Percentiles rank a stretch among this genome's conserved stretches.
These are phyloP conservation scores for Cynopterus sphinx DNA, from an alignment of 2,797 vertebrate genomes.

Conservation along the genomic window DNA sequence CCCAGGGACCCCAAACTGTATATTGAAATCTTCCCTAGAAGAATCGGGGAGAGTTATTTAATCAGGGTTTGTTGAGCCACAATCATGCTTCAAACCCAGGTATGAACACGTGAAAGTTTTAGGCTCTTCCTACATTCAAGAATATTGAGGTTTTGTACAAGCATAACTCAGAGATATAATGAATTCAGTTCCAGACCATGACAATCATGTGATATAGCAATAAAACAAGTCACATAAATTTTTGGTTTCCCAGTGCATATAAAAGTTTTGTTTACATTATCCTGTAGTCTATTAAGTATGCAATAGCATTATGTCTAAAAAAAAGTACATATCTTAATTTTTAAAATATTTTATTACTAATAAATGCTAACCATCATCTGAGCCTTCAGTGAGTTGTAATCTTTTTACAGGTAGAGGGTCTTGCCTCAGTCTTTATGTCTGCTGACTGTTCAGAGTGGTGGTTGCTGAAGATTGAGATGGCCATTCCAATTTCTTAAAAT, in stretches of 20 bases:
- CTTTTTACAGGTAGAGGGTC: not conserved
- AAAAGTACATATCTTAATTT: not conserved
- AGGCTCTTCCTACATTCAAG: not conserved
- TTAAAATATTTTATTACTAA: not conserved
- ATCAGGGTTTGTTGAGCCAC: not conserved
- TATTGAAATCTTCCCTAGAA: not conserved
- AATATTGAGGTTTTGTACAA: not conserved
- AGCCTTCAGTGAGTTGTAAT: not conserved
- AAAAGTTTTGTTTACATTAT: not conserved
- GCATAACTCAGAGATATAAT: not conserved
- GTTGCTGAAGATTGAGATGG: not conserved
- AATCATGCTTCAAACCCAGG: not conserved
- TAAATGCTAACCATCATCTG: not conserved
- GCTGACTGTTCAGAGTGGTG: not conserved
- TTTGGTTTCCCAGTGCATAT: not conserved
- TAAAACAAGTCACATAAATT: not conserved
- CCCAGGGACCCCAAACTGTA: not conserved
- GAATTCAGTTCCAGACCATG: not conserved
- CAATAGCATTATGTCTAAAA: not conserved
- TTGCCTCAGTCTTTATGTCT: not conserved
- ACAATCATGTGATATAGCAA: not conserved
- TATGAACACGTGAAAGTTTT: not conserved
- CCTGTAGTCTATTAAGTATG: not conserved
- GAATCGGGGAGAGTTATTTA: not conserved
- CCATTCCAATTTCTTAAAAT: not conserved